phyloP scores from a whole-genome alignment of 1,140 invertebrate species.

The Trinorchestia longiramus region DNA sequence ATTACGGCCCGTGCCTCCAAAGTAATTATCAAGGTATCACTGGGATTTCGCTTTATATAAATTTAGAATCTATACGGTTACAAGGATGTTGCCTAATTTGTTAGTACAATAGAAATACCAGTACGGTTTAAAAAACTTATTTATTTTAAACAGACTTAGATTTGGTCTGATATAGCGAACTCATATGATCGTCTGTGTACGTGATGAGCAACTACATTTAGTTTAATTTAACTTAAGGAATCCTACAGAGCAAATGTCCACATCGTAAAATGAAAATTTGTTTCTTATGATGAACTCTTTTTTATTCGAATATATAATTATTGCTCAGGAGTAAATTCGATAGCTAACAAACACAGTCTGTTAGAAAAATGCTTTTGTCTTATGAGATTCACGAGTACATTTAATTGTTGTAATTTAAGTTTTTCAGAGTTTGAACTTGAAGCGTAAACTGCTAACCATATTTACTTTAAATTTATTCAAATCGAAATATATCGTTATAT shows the following conservation, averaged over 20 bases:
- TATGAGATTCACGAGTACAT: background rate
- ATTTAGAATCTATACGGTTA: background rate
- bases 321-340: background rate
- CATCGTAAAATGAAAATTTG: no score
- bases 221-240: background rate
- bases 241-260: background rate
- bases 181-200: background rate
- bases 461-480: background rate
- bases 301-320: background rate
- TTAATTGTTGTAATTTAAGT: background rate
- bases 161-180: background rate
- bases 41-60: background rate
- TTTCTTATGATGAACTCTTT: no score
- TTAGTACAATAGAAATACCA: background rate
- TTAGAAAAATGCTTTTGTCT: background rate
- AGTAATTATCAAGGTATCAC: background rate
- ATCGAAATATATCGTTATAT: no score
- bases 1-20: background rate
- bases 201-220: background rate
- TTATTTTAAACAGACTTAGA: background rate
- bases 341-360: background rate
- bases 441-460: background rate
- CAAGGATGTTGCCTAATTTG: background rate
- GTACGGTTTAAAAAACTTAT: background rate
- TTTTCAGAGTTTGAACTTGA: background rate